phyloP scores from a whole-genome alignment of 1,140 invertebrate genomes.

The Drosophila nannoptera region DNA sequence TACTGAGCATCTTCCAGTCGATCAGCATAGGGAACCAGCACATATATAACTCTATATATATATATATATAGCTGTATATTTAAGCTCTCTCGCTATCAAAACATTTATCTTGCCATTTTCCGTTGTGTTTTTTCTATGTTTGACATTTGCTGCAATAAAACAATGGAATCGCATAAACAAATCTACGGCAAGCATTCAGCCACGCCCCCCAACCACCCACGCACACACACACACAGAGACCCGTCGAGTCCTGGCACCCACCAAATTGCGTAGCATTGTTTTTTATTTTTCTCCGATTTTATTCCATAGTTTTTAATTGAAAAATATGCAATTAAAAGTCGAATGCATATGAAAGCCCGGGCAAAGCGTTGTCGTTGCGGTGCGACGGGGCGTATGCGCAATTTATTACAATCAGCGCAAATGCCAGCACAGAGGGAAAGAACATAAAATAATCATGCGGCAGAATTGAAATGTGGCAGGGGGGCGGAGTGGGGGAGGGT shows the following conservation, averaged over 20 bases:
- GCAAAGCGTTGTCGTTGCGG: constrained; percentile 6
- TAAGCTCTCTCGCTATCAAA: constrained; percentile 5
- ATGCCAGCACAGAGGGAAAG: constrained; percentile 1
- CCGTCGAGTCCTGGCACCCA: constrained; percentile 13
- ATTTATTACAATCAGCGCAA: constrained; percentile 33
- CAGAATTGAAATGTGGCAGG: no score
- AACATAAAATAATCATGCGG: neutral
- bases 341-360: constrained; percentile 27
- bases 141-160: constrained; percentile 59
- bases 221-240: neutral
- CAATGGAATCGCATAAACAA: constrained; percentile 71
- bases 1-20: no score
- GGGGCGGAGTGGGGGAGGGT: no score
- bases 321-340: constrained; percentile 70
- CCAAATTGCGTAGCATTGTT: constrained; percentile 15
- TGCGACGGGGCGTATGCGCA: constrained; percentile 61
- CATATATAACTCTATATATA: neutral
- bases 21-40: no score
- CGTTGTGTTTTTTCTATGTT: constrained; percentile 15
- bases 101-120: constrained; percentile 5
- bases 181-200: constrained; percentile 34
- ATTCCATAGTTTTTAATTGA: constrained; percentile 67
- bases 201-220: constrained; percentile 6
- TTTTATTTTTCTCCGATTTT: constrained; percentile 25
- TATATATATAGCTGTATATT: neutral